Evolutionary conservation across 1,140 invertebrate genomes (phyloP).

Genomic region (Zaprionus taronus): DNA sequence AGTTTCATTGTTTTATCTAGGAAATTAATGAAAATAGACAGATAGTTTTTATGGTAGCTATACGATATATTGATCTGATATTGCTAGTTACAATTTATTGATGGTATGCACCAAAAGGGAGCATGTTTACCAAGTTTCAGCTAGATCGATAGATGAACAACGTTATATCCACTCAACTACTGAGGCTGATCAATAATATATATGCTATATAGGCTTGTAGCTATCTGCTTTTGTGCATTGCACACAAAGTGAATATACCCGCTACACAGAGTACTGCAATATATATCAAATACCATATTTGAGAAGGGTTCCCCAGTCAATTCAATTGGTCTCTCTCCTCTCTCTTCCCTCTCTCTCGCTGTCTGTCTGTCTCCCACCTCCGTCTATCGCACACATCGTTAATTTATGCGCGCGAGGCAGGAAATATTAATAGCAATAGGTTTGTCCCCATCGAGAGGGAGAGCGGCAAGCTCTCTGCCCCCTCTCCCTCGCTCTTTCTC

Average conservation of each 20-base stretch:
- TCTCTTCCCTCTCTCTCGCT: no score
- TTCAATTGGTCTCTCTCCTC: conserved; percentile 22
- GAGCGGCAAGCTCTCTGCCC: conserved; percentile 22
- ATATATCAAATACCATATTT: conserved; percentile 26
- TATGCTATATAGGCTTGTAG: background rate
- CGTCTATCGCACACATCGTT: conserved; percentile 38
- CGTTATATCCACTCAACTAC: no score
- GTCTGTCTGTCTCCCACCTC: background rate
- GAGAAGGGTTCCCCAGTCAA: conserved; percentile 61
- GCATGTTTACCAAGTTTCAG: background rate
- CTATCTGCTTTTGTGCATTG: background rate
- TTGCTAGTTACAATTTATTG: fast-evolving
- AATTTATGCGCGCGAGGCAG: conserved; percentile 78
- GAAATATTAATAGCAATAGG: conserved; percentile 76
- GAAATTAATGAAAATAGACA: background rate
- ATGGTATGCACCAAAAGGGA: fast-evolving
- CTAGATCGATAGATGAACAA: no score
- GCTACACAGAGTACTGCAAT: background rate
- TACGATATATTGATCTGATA: no score
- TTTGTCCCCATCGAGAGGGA: conserved; percentile 14
- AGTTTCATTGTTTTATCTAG: background rate
- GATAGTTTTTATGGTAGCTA: background rate
- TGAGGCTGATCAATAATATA: background rate
- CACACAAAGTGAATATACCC: background rate
- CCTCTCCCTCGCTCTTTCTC: background rate